Conservation (phyloP, 2,113 vertebrate species). For the Psophia crepitans region DNA sequence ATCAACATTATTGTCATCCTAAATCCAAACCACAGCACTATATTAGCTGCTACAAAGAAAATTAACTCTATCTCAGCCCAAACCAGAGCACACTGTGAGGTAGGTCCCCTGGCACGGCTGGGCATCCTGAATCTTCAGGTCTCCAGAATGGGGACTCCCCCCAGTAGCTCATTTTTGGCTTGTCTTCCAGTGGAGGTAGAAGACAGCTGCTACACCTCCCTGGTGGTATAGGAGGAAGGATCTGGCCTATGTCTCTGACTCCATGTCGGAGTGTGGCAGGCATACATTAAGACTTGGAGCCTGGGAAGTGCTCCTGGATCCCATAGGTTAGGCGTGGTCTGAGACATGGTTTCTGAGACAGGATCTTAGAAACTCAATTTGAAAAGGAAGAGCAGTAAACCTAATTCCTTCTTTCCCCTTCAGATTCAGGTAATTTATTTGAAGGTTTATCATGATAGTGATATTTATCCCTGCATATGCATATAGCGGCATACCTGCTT, state of each 20-base stretch:
- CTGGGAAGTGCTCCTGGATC: background rate
- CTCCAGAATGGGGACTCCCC: background rate
- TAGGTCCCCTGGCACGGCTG: background rate
- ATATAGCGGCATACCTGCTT: background rate
- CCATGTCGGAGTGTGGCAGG: fast-evolving
- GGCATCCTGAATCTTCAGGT: background rate
- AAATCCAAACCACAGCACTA: no score
- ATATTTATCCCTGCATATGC: background rate
- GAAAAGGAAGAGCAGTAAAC: background rate
- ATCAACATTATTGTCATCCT: no score
- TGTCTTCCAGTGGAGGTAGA: background rate
- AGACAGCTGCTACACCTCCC: background rate
- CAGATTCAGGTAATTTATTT: background rate
- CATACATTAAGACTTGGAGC: background rate
- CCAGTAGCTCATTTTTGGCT: background rate
- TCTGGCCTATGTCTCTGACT: background rate
- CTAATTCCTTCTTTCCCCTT: background rate
- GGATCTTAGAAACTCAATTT: background rate
- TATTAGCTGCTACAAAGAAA: no score
- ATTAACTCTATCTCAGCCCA: no score
- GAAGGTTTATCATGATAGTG: background rate
- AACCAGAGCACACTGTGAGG: background rate
- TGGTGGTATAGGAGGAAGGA: background rate
- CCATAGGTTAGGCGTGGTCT: background rate
- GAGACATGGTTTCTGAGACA: background rate